Percentiles rank a stretch among this genome's conserved stretches.
phyloP scores from a whole-genome alignment of 2,888 invertebrate species.

The Perizoma affinitatum region DNA sequence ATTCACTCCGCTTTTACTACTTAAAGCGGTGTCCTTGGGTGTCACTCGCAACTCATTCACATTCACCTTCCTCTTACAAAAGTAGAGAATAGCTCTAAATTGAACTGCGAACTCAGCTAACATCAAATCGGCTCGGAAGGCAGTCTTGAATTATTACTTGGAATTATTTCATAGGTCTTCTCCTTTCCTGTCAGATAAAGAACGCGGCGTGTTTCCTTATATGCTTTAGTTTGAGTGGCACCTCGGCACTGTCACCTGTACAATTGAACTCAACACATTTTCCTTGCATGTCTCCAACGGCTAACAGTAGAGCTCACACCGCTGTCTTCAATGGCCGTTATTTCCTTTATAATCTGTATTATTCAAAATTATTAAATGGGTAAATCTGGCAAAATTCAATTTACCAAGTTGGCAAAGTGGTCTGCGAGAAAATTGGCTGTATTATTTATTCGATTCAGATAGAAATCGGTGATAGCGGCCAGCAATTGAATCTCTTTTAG shows the following conservation, averaged over 20 bases:
- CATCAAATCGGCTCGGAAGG: slow-evolving; percentile 33
- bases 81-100: slow-evolving; percentile 34
- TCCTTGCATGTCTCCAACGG: slow-evolving; percentile 74
- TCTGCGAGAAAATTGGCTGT: slow-evolving; percentile 64
- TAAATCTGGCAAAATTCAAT: slow-evolving; percentile 81
- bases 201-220: slow-evolving; percentile 35
- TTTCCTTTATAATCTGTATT: slow-evolving; percentile 57
- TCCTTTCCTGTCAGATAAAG: slow-evolving; percentile 30
- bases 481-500: slow-evolving; percentile 59
- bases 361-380: slow-evolving; percentile 54
- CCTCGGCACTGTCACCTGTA: slow-evolving; percentile 60
- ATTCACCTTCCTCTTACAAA: slow-evolving; percentile 19
- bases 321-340: slow-evolving; percentile 75
- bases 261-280: slow-evolving; percentile 45
- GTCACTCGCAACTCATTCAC: slow-evolving; percentile 60
- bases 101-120: slow-evolving; percentile 19
- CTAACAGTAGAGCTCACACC: slow-evolving; percentile 68
- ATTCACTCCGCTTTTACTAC: slow-evolving; percentile 70
- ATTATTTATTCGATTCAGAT: slow-evolving; percentile 43
- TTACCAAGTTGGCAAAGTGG: slow-evolving; percentile 50
- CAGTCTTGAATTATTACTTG: slow-evolving; percentile 44
- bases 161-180: slow-evolving; percentile 35
- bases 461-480: slow-evolving; percentile 78
- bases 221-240: slow-evolving; percentile 66
- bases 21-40: slow-evolving; percentile 64